These are phyloP conservation scores for Ganaspis sp. DNA, from an alignment of 1,140 invertebrate species.

Conservation along the genomic window DNA sequence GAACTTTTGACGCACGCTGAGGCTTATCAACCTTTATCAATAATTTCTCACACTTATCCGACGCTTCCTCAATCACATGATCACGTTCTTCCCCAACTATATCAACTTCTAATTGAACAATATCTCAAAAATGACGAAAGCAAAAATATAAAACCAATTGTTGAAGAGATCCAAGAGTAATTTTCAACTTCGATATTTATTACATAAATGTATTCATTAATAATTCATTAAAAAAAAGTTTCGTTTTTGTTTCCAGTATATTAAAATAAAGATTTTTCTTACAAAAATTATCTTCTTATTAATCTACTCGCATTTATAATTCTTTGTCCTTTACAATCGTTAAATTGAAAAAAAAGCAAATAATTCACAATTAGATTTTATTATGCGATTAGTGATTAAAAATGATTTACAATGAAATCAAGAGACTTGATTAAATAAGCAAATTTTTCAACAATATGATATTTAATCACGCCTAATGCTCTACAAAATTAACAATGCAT, in stretches of 20 bases:
- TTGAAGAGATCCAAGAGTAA: neutral
- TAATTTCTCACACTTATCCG: neutral
- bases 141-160: neutral
- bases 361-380: neutral
- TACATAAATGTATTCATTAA: neutral
- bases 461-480: neutral
- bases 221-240: neutral
- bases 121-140: neutral
- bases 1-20: neutral
- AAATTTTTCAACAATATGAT: neutral
- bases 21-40: neutral
- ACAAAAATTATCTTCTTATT: neutral
- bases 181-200: neutral
- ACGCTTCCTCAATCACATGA: neutral
- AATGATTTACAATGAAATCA: neutral
- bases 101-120: neutral
- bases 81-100: neutral
- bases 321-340: neutral
- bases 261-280: neutral
- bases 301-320: neutral
- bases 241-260: neutral
- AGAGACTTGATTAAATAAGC: neutral
- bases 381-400: neutral
- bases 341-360: neutral
- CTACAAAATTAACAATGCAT: neutral